Evolutionary conservation across 35 echinoderm and acorn worm species (phyloP).

Genomic region (Stichopus chloronotus): DNA sequence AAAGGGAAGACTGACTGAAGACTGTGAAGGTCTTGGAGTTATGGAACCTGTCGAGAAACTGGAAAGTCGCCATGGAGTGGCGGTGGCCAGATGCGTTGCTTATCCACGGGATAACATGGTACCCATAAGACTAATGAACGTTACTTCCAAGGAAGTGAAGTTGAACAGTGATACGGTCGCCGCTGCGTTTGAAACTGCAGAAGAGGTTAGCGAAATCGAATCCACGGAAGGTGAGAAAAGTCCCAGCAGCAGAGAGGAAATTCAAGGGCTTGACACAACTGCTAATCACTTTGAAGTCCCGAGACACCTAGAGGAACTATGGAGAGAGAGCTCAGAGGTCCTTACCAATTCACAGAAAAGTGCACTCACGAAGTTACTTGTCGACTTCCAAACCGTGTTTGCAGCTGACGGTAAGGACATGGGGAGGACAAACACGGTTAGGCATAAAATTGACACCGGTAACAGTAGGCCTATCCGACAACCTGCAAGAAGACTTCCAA

Average conservation of each 20-base stretch:
- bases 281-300: neutral
- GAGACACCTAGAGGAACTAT: neutral
- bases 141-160: neutral
- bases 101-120: too few species aligned
- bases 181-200: too few species aligned
- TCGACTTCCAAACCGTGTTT: conserved; percentile 8
- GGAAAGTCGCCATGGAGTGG: too few species aligned
- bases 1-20: neutral
- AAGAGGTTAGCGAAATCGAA: neutral
- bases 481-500: conserved; percentile 49
- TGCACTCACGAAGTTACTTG: neutral
- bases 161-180: too few species aligned
- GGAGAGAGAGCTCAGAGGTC: too few species aligned
- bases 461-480: conserved; percentile 43
- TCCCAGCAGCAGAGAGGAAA: neutral
- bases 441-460: conserved; percentile 56
- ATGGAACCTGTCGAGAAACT: too few species aligned
- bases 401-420: neutral
- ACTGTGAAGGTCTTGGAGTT: neutral
- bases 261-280: neutral
- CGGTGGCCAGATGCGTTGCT: too few species aligned
- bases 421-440: conserved; percentile 30
- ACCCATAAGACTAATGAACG: too few species aligned
- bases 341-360: neutral
- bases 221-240: neutral